Base-by-base conservation (phyloP, 2,113 vertebrate species). In the Cairina moschata region DNA sequence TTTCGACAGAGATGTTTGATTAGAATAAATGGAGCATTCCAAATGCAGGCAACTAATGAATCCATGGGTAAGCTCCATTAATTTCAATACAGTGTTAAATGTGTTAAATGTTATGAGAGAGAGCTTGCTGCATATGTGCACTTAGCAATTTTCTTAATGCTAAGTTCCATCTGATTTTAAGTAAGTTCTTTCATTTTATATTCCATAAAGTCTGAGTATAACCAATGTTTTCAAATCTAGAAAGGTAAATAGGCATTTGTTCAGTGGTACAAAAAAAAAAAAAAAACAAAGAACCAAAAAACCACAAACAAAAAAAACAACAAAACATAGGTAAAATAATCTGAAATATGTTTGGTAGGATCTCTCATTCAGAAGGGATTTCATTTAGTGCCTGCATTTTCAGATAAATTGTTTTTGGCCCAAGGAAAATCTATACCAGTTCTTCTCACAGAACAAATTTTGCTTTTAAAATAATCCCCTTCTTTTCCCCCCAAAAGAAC, bases 1-100 rank as follows among this genome's bases (percentile, higher is more conserved):
- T 88, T 95, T 73, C 86, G 69, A 91, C 78, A 95, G 83, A 94
- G 76, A 82, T 82, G 34, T 46, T 95, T 83, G 89, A 91, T 96
- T 93, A 90, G 93, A 95, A 95, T 86, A 95, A 97, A 82, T 91
- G 78, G 73, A 94, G 52, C 25, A 2, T 95, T 94, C 60, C 15
- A 94, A 97, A 90, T 91, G 26, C 66, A 93, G 55, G 34, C 60
- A 86, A 52, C 71, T 96, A 95, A 93, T 93, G 84, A 97, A 96
- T 95, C 83, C 65, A 81, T 59, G 89, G 67, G 44, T 88, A 85
- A 96, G 44, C 40, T 38, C 63, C 81, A 86, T 93, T 97, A 94
- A 68, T 97, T 97, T 93, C 83, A 96, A 48, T 94, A 65, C n/a
- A 52, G 31, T 62, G 80, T 34, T 79, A 72, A 91, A 69, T 90